These are phyloP conservation scores for Rhabditoides inermis DNA, from an alignment of 2,888 invertebrate species.

Conservation along the genomic window DNA sequence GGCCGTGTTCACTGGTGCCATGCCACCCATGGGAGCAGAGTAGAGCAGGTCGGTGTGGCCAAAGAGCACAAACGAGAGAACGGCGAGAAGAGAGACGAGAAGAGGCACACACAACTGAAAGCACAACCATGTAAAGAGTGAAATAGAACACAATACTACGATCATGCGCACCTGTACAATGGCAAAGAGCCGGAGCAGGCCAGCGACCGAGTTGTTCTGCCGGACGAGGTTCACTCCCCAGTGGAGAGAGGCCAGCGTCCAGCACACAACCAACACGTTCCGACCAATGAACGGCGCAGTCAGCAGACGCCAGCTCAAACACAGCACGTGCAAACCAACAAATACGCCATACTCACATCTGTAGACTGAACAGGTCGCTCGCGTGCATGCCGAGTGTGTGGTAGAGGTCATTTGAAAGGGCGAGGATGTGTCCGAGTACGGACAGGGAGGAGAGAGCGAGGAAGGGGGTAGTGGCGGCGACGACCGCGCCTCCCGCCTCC, in stretches of 20 bases:
- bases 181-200: slow-evolving; percentile 23
- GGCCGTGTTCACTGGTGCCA: slow-evolving; percentile 26
- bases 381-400: too few relatives aligned
- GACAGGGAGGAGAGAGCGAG: too few relatives aligned
- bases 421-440: too few relatives aligned
- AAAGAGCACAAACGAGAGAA: slow-evolving; percentile 16
- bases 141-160: too few relatives aligned
- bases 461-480: too few relatives aligned
- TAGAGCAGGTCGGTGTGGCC: slow-evolving; percentile 19
- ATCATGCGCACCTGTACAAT: slow-evolving; percentile 22
- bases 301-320: slow-evolving; percentile 38
- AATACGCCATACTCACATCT: too few relatives aligned
- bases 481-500: neutral
- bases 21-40: slow-evolving; percentile 22
- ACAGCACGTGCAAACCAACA: too few relatives aligned
- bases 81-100: slow-evolving; percentile 15
- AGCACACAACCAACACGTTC: slow-evolving; percentile 35
- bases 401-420: too few relatives aligned
- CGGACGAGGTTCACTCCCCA: slow-evolving; percentile 23
- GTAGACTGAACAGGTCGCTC: too few relatives aligned
- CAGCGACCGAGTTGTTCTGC: slow-evolving; percentile 22
- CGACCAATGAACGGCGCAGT: slow-evolving; percentile 41
- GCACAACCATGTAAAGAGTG: too few relatives aligned
- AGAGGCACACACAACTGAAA: slow-evolving; percentile 14
- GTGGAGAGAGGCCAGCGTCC: slow-evolving; percentile 27